Evolutionary conservation across 2,113 vertebrate genomes (phyloP).

Genomic region (Puntigrus tetrazona): DNA sequence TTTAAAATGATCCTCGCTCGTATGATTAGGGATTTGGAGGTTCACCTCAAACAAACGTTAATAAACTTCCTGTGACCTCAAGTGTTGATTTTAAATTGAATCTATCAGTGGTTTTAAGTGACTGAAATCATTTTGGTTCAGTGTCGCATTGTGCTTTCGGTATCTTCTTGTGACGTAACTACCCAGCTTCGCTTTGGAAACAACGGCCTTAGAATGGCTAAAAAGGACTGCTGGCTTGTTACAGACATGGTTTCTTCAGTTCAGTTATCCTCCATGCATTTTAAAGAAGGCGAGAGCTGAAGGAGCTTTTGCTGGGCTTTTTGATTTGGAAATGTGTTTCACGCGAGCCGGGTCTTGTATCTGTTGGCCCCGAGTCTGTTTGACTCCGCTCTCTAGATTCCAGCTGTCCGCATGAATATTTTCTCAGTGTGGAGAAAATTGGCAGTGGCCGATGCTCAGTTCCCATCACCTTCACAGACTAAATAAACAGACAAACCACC

Average conservation of each 20-base stretch:
- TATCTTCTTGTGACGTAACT: not conserved
- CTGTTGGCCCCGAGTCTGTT: conserved; percentile 71
- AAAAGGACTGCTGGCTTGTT: not conserved
- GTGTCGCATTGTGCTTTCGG: not conserved
- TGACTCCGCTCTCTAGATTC: conserved; percentile 64
- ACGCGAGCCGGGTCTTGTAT: conserved; percentile 63
- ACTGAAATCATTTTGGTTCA: not conserved
- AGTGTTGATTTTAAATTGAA: not conserved
- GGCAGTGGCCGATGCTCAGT: conserved; percentile 66
- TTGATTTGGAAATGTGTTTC: conserved; percentile 53
- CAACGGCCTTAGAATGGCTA: not conserved
- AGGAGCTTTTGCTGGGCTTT: conserved; percentile 34
- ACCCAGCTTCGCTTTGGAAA: not conserved
- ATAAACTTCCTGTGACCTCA: not conserved
- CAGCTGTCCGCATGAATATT: conserved; percentile 71
- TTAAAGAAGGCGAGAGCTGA: not conserved
- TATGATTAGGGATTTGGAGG: not conserved
- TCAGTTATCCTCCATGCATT: not conserved
- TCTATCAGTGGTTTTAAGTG: not conserved
- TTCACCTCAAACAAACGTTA: not conserved
- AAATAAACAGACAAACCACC: conserved; percentile 74
- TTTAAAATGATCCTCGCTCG: not conserved
- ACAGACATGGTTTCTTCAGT: not conserved
- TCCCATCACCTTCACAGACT: conserved; percentile 72
- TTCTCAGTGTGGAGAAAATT: conserved; percentile 75